Evolutionary conservation across 2,113 vertebrate genomes (phyloP).

Genomic region (Aphelocoma coerulescens): DNA sequence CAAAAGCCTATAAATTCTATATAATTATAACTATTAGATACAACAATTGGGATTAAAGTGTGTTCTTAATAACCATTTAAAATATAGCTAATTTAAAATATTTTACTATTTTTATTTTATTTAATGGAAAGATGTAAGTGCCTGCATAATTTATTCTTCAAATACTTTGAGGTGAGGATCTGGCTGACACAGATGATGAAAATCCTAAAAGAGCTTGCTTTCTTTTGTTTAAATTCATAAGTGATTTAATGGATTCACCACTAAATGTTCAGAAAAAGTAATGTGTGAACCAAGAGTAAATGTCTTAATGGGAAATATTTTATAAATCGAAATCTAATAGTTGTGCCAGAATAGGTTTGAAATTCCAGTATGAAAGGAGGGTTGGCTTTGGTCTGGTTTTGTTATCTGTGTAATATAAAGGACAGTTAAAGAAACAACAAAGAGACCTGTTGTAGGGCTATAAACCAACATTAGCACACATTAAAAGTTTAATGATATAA

Average conservation of each 20-base stretch:
- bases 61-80: background rate
- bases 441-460: background rate
- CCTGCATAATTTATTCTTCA: background rate
- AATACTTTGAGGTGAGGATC: background rate
- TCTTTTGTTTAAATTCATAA: background rate
- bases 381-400: background rate
- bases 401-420: background rate
- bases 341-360: background rate
- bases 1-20: background rate
- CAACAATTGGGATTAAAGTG: background rate
- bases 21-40: background rate
- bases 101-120: background rate
- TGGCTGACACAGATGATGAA: background rate
- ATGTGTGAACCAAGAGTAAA: background rate
- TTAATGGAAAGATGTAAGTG: background rate
- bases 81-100: background rate
- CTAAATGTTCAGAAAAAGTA: background rate
- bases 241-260: background rate
- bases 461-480: background rate
- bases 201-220: background rate
- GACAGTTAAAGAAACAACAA: background rate
- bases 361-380: background rate
- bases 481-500: background rate
- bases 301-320: background rate
- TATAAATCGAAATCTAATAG: background rate